A percentile compares a stretch with the other conserved stretches of the same genome.
Conservation (phyloP, 2,797 vertebrate species). For the Acomys russatus region DNA sequence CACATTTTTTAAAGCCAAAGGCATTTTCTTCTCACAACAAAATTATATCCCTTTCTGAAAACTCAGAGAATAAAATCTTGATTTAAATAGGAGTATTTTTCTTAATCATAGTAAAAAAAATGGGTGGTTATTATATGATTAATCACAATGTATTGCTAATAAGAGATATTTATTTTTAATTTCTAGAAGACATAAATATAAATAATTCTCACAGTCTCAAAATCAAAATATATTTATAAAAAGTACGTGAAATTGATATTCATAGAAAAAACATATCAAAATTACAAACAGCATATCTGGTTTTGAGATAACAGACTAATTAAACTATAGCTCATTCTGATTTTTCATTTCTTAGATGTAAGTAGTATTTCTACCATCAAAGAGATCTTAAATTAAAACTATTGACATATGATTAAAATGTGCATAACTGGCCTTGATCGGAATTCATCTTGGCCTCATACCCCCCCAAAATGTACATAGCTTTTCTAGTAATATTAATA, state of each 20-base stretch:
- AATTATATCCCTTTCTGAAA: not conserved
- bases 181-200: not conserved
- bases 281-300: not conserved
- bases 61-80: not conserved
- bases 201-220: not conserved
- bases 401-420: not conserved
- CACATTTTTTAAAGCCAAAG: constrained; percentile 1
- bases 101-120: constrained; percentile 3
- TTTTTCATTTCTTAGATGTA: not conserved
- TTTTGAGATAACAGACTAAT: constrained; percentile 14
- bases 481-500: not conserved
- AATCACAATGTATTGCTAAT: not conserved
- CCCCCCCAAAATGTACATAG: too few species aligned
- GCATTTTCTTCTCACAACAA: constrained; percentile 4
- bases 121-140: not conserved
- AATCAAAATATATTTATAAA: not conserved
- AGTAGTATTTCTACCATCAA: not conserved
- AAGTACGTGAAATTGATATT: not conserved
- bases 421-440: too few species aligned
- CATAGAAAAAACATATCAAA: not conserved
- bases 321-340: not conserved
- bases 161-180: not conserved
- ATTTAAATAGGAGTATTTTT: not conserved
- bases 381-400: not conserved
- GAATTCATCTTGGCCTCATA: too few species aligned